Percentiles rank a stretch among this genome's conserved stretches.
phyloP scores from a whole-genome alignment of 1,140 invertebrate genomes.

The Protaetia brevitarsis region DNA sequence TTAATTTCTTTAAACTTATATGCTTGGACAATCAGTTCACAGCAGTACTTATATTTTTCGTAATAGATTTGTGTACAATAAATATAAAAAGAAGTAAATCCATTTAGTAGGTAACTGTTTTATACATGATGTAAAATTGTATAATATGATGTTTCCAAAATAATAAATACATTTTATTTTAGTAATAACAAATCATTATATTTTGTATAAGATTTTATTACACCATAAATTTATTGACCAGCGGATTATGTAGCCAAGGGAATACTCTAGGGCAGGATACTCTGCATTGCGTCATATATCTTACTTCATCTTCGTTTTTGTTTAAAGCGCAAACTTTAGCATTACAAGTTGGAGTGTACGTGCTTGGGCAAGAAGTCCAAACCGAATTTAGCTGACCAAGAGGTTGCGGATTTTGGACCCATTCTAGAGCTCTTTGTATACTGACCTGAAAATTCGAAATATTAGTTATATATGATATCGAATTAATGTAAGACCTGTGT shows the following conservation, averaged over 20 bases:
- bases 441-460: conserved; percentile 42
- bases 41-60: too few species aligned
- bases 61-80: too few species aligned
- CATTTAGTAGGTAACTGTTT: too few species aligned
- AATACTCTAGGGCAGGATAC: conserved; percentile 41
- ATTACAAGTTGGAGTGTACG: conserved; percentile 29
- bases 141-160: too few species aligned
- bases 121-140: too few species aligned
- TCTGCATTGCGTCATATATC: conserved; percentile 41
- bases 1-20: too few species aligned
- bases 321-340: conserved; percentile 38
- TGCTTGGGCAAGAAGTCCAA: conserved; percentile 38
- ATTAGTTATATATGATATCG: too few species aligned
- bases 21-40: too few species aligned
- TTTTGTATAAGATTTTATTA: neutral
- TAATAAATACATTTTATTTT: too few species aligned
- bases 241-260: conserved; percentile 42
- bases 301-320: conserved; percentile 38
- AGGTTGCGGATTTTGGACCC: conserved; percentile 57
- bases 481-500: neutral
- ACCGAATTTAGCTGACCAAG: conserved; percentile 44
- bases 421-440: conserved; percentile 55
- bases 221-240: neutral
- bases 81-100: too few species aligned
- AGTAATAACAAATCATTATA: neutral